Evolutionary conservation across 2,888 invertebrate species (phyloP), one percentile per base, ranked within the genome.

Genomic region (Hirtodrosophila histrioides): DNA sequence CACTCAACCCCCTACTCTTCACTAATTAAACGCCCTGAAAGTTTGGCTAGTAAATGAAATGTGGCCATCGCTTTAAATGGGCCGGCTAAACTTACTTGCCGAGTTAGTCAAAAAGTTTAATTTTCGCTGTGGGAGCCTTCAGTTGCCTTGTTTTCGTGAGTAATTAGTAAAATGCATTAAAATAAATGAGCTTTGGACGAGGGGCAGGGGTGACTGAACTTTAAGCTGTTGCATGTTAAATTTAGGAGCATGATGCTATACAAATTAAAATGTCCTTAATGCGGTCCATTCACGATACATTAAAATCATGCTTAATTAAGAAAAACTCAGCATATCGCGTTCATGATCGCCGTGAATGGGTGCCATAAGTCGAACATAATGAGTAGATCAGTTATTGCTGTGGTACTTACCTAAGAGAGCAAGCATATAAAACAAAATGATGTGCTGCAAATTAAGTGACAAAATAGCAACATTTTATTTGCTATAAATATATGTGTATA

Each of bases 141-240:
- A 29, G 37, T 35, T 37, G 58, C 65, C 50, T 68, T 61, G 60
- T 49, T 67, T 70, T 61, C 46, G 67, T 65, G 78, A 78, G 78
- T 73, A 82, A 82, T 82, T 82, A 86, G 82, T 57, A 51, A 82
- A 82, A 83, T 83, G 80, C 82, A 86, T 86, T 82, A 80, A 86
- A 86, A 62, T 66, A 80, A 82, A 86, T 17, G 17, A 17, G 17
- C 17, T 17, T 17, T 17, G 17, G 17, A 17, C 17, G 17, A 2
- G 17, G 17, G 17, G 17, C 17, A 17, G 17, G 17, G 17, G 17
- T 17, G 6, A n/a, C 36, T 11, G 11, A 27, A 48, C 9, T 27
- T 49, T 4, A 37, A 37, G 46, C 46, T 35, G 3, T 63, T 45
- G 39, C 43, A 51, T 44, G 62, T 27, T 12, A 50, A 44, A 62